These are phyloP conservation scores for Emydocephalus ijimae DNA, from an alignment of 2,113 vertebrate genomes.

Conservation along the genomic window DNA sequence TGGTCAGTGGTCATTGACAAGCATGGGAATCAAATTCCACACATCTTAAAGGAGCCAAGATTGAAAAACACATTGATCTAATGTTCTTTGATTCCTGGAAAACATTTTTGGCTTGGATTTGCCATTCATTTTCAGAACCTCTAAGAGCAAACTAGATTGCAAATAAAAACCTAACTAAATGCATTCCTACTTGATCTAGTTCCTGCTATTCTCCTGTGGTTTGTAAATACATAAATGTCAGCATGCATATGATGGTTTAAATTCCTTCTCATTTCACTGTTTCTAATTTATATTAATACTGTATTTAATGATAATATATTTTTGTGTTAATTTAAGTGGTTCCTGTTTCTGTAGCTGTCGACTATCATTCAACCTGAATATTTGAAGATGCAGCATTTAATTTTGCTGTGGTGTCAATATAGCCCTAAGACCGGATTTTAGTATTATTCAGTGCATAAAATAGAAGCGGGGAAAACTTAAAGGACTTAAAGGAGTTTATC, in stretches of 20 bases:
- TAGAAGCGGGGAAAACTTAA: background rate
- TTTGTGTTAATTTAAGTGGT: slow-evolving; percentile 4
- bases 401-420: background rate
- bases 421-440: background rate
- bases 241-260: background rate
- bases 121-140: background rate
- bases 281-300: background rate
- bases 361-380: background rate
- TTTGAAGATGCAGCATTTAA: slow-evolving; percentile 5
- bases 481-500: background rate
- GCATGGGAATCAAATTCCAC: background rate
- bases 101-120: background rate
- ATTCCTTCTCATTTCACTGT: background rate
- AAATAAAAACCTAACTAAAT: too few species aligned
- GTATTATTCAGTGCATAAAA: slow-evolving; percentile 4
- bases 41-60: background rate
- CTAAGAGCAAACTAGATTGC: background rate
- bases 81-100: background rate
- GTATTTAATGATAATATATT: slow-evolving; percentile 1
- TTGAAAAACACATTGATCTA: background rate
- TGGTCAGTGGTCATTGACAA: slow-evolving; percentile 16
- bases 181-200: background rate
- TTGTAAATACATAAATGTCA: slow-evolving; percentile 18
- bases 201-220: background rate
- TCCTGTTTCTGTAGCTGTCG: background rate